Evolutionary conservation across 2,113 vertebrate genomes (phyloP).

Genomic region (Triplophysa siluroides): DNA sequence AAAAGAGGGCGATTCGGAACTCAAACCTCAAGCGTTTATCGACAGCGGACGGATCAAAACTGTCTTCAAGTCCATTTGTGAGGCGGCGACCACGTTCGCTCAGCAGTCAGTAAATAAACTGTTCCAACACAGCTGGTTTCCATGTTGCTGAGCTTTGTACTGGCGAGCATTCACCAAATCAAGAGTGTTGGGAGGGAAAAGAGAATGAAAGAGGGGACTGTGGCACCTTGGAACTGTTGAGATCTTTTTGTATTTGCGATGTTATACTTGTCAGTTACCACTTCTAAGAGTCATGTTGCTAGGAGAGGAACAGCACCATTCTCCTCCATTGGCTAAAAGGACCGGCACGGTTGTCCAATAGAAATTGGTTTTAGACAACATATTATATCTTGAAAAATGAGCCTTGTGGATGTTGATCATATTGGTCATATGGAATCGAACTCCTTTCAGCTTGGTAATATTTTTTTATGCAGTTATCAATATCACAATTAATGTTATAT

Average conservation of each 20-base stretch:
- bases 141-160: slow-evolving; percentile 27
- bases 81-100: neutral
- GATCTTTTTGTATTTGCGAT: slow-evolving; percentile 81
- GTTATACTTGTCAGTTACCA: slow-evolving; percentile 83
- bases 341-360: slow-evolving; percentile 77
- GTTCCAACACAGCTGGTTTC: slow-evolving; percentile 14
- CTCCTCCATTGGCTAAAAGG: slow-evolving; percentile 76
- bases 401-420: neutral
- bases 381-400: neutral
- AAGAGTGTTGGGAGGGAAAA: slow-evolving; percentile 29
- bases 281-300: slow-evolving; percentile 86
- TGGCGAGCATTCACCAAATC: slow-evolving; percentile 38
- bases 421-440: neutral
- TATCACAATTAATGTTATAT: no score
- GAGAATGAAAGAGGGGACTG: neutral
- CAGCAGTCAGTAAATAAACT: neutral
- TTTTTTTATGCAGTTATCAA: no score
- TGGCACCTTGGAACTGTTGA: slow-evolving; percentile 64
- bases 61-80: neutral
- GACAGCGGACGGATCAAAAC: neutral
- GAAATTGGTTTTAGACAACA: slow-evolving; percentile 24
- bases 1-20: slow-evolving; percentile 9
- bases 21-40: neutral
- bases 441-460: no score
- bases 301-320: slow-evolving; percentile 82